These are phyloP conservation scores for Oasisia sp. DNA, from an alignment of 2,888 invertebrate genomes.

Conservation along the genomic window DNA sequence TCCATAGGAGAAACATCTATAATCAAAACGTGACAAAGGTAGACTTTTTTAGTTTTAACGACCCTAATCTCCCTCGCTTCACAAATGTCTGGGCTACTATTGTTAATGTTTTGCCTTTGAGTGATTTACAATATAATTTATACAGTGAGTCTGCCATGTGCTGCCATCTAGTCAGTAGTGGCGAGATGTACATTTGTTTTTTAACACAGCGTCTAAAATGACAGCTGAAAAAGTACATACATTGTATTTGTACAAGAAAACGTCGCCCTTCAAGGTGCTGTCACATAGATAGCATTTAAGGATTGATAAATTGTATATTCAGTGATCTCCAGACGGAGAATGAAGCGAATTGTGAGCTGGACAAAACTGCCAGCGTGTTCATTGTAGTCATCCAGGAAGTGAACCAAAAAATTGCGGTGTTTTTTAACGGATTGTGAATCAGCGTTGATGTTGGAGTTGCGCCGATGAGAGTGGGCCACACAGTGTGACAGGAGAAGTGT, in stretches of 20 bases:
- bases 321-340: not conserved
- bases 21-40: too few species aligned
- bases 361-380: not conserved
- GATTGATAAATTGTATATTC: not conserved
- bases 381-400: not conserved
- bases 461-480: not conserved
- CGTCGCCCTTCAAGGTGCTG: not conserved
- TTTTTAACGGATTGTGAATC: not conserved
- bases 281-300: not conserved
- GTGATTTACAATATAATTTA: too few species aligned
- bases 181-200: not conserved
- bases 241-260: not conserved
- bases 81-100: too few species aligned
- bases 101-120: too few species aligned
- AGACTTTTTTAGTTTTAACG: too few species aligned
- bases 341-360: not conserved
- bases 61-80: too few species aligned
- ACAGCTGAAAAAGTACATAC: not conserved
- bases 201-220: not conserved
- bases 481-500: not conserved
- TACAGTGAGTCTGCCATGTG: not conserved
- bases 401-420: not conserved
- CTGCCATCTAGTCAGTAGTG: slow-evolving; percentile 8
- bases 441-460: not conserved
- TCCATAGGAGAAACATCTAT: too few species aligned